Conservation (phyloP, 2,888 invertebrate genomes). For the Rhogogaster chlorosoma region DNA sequence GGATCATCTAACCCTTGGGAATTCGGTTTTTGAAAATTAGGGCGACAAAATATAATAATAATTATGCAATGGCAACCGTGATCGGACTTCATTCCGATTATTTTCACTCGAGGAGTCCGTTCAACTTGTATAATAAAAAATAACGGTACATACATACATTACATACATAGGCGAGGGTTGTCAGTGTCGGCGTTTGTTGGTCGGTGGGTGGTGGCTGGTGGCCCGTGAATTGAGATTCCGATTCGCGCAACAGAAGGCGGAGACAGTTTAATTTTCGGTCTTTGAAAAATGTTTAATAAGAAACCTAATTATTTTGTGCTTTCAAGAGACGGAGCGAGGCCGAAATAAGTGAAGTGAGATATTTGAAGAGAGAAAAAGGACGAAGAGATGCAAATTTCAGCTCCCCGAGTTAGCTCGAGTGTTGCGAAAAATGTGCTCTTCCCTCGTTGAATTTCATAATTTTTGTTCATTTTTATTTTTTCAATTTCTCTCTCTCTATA, state of each 20-base stretch:
- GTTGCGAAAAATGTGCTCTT: neutral
- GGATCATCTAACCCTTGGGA: neutral
- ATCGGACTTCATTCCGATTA: conserved; percentile 2
- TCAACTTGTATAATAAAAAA: neutral
- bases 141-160: neutral
- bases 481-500: neutral
- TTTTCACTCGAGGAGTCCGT: neutral
- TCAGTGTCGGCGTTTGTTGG: neutral
- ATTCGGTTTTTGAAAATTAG: neutral
- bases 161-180: neutral
- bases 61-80: neutral
- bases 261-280: conserved; percentile 37
- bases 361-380: conserved; percentile 4
- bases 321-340: conserved; percentile 17
- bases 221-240: conserved; percentile 27
- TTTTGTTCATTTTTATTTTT: neutral
- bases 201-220: neutral
- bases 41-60: neutral
- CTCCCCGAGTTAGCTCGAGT: neutral
- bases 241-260: conserved; percentile 21
- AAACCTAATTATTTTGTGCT: conserved; percentile 34
- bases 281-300: conserved; percentile 36
- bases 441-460: conserved; percentile 7
- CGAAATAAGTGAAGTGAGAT: conserved; percentile 22
- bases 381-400: conserved; percentile 5